phyloP scores from a whole-genome alignment of 2,888 invertebrate genomes.

The Drosophila meridionalis region DNA sequence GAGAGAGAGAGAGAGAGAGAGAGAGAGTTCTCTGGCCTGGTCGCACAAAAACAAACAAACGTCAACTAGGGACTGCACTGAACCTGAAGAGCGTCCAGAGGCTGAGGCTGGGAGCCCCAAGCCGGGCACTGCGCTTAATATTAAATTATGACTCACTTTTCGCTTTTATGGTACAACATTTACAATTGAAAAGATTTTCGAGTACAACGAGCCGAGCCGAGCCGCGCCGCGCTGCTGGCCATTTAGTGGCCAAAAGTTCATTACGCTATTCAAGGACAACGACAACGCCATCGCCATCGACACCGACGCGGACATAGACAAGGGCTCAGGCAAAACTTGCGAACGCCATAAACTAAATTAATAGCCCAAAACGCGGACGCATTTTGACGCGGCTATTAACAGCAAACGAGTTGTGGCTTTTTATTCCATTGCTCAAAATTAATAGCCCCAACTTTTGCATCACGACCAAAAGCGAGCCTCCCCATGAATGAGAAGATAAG shows the following conservation, averaged over 20 bases:
- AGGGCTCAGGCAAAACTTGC: slow-evolving; percentile 50
- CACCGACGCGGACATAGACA: background rate
- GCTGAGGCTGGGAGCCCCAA: background rate
- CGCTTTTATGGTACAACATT: slow-evolving; percentile 47
- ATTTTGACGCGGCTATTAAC: slow-evolving; percentile 47
- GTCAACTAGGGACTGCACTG: slow-evolving; percentile 37
- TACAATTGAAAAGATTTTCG: slow-evolving; percentile 56
- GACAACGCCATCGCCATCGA: slow-evolving; percentile 5
- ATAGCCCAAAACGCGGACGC: slow-evolving; percentile 37
- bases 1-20: background rate
- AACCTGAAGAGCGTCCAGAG: background rate
- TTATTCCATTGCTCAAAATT: slow-evolving; percentile 35
- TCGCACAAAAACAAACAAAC: slow-evolving; percentile 30
- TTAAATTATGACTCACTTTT: slow-evolving; percentile 60
- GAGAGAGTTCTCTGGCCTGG: background rate
- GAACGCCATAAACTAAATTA: slow-evolving; percentile 60
- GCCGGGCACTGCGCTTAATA: slow-evolving; percentile 37
- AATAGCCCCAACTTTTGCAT: slow-evolving; percentile 22
- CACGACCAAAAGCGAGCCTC: background rate
- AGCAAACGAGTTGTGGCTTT: slow-evolving; percentile 44
- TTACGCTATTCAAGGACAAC: slow-evolving; percentile 59
- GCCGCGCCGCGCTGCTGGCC: background rate
- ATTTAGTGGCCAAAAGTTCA: slow-evolving; percentile 52
- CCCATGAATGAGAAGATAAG: slow-evolving; percentile 26
- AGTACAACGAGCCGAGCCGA: background rate